phyloP scores from a whole-genome alignment of 2,888 invertebrate species.

The Blastobasis lacticolella region DNA sequence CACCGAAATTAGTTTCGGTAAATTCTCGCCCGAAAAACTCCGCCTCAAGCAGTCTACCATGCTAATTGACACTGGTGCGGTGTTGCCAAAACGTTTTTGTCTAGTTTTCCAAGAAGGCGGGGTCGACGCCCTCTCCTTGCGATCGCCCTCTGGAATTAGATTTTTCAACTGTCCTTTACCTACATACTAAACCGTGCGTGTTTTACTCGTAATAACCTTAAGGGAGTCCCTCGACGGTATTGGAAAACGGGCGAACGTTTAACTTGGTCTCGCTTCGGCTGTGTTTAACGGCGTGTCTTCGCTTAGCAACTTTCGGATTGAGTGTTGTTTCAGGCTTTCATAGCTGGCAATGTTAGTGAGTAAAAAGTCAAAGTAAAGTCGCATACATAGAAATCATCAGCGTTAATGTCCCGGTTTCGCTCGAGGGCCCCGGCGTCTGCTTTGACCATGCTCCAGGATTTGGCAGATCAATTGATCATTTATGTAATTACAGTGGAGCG shows the following conservation, averaged over 20 bases:
- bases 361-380: too few species aligned
- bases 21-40: background rate
- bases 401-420: too few species aligned
- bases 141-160: conserved; percentile 42
- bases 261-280: too few species aligned
- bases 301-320: too few species aligned
- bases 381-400: too few species aligned
- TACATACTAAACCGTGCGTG: conserved; percentile 2
- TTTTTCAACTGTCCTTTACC: conserved; percentile 26
- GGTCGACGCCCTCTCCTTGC: conserved; percentile 49
- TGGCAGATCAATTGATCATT: too few species aligned
- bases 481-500: too few species aligned
- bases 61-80: conserved; percentile 47
- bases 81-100: conserved; percentile 55
- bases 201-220: conserved; percentile 1
- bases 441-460: too few species aligned
- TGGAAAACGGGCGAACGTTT: conserved; percentile 20
- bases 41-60: conserved; percentile 25
- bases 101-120: conserved; percentile 46
- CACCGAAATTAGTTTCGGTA: conserved; percentile 18
- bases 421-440: too few species aligned
- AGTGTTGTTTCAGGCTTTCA: too few species aligned
- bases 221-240: conserved; percentile 16
- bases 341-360: too few species aligned
- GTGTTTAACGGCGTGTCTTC: too few species aligned